Percentiles rank a stretch among this genome's conserved stretches.
phyloP scores from a whole-genome alignment of 2,888 invertebrate species.

The Diaprepes abbreviatus region DNA sequence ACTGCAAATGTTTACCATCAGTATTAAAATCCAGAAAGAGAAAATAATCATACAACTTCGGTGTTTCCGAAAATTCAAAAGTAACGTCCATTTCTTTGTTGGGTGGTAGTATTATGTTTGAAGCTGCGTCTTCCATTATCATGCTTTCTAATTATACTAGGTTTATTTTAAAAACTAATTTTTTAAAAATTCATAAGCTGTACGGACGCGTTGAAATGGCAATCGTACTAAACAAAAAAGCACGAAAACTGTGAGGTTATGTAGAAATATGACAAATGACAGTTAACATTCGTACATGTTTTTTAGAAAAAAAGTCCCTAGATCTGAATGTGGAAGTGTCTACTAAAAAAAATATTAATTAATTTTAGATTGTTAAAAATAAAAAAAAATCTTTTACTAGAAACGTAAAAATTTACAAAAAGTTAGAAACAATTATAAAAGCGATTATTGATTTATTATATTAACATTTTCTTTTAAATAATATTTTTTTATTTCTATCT shows the following conservation, averaged over 20 bases:
- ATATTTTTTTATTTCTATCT: neutral
- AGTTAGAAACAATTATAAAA: neutral
- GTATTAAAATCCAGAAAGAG: slow-evolving; percentile 61
- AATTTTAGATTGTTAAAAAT: neutral
- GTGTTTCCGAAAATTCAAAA: slow-evolving; percentile 57
- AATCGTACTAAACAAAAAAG: too few relatives aligned
- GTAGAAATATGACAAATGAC: neutral
- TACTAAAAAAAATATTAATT: neutral
- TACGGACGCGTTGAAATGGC: too few relatives aligned
- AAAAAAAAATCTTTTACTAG: too few relatives aligned
- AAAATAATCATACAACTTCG: slow-evolving; percentile 59
- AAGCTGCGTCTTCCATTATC: slow-evolving; percentile 8
- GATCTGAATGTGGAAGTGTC: slow-evolving; percentile 11
- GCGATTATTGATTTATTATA: neutral
- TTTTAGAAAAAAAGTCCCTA: slow-evolving; percentile 14
- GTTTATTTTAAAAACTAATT: too few relatives aligned
- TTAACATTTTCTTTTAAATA: neutral
- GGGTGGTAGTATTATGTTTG: slow-evolving; percentile 59
- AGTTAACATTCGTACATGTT: neutral
- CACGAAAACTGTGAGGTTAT: slow-evolving; percentile 5
- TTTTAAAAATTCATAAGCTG: too few relatives aligned
- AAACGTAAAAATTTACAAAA: too few relatives aligned
- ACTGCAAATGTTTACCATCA: slow-evolving; percentile 53
- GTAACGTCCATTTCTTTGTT: slow-evolving; percentile 61
- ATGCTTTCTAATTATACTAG: slow-evolving; percentile 37